A percentile compares a stretch with the other conserved stretches of the same genome.
Conservation (phyloP, 2,888 invertebrate species). For the Drosophila mimica region DNA sequence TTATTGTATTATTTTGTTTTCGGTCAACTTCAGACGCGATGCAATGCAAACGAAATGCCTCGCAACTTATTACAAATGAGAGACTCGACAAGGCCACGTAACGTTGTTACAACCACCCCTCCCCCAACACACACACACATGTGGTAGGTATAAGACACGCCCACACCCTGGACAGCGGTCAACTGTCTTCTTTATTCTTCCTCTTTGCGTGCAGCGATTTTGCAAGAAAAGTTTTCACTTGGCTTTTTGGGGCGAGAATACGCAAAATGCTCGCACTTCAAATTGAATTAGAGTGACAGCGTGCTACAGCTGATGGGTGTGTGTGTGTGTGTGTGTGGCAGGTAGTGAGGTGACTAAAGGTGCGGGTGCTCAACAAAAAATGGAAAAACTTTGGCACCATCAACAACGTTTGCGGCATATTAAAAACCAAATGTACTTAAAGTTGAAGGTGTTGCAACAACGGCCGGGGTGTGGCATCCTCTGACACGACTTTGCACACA, state of each 20-base stretch:
- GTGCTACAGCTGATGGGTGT: neutral
- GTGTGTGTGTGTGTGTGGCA: neutral
- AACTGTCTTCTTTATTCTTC: slow-evolving; percentile 1
- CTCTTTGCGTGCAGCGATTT: slow-evolving; percentile 5
- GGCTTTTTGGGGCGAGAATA: slow-evolving; percentile 14
- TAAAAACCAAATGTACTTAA: slow-evolving; percentile 44
- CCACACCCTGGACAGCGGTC: slow-evolving; percentile 32
- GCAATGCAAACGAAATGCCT: slow-evolving; percentile 46
- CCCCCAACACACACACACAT: slow-evolving; percentile 17
- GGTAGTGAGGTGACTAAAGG: slow-evolving; percentile 35
- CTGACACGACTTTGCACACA: slow-evolving; percentile 7
- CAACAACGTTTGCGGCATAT: slow-evolving; percentile 47
- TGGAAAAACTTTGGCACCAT: slow-evolving; percentile 25
- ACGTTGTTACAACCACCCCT: neutral
- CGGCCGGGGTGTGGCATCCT: slow-evolving; percentile 39
- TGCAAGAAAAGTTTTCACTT: slow-evolving; percentile 43
- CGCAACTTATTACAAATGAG: slow-evolving; percentile 69
- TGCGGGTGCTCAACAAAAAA: slow-evolving; percentile 7
- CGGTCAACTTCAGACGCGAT: slow-evolving; percentile 38
- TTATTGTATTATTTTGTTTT: slow-evolving; percentile 15
- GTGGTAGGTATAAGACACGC: too few species aligned
- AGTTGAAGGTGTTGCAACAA: slow-evolving; percentile 48
- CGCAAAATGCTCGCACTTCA: slow-evolving; percentile 53
- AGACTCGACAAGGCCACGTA: slow-evolving; percentile 56
- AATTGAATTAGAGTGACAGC: slow-evolving; percentile 62